Evolutionary conservation across 2,113 vertebrate genomes (phyloP), one percentile per base, ranked within the genome.

Genomic region (Platysternon megacephalum): DNA sequence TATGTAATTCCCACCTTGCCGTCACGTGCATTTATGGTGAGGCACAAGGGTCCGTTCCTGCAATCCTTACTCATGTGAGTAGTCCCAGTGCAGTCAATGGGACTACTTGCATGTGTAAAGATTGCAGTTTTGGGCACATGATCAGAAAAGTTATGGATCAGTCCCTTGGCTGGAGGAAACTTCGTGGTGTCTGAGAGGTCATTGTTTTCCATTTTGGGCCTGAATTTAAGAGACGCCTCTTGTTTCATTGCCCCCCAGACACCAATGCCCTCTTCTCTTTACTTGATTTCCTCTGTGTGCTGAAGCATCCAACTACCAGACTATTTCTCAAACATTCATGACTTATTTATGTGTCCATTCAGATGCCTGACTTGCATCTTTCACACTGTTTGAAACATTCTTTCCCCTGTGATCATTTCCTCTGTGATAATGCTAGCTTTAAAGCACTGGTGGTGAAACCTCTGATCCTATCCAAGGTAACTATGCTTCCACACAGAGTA

Each of bases 401-500:
- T 83, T 87, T 86, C 92, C 92, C 19, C 0, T 39, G 79, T 78
- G 16, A 80, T 87, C 84, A 2, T 94, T 94, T 72, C 39, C 72
- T 61, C 44, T 13, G 21, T 5, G 16, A 48, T 0, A 1, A 53
- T 76, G 17, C 89, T 91, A 95, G 68, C 0, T 8, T 85, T 11
- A 1, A 88, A 84, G 56, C 88, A 89, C 24, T 84, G 83, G 21
- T 95, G 68, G 86, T 95, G 92, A 89, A 95, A 78, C 82, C 93
- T 91, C 95, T 89, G 85, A 93, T 93, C 95, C 94, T 82, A 92
- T 48, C 55, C 89, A 96, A 97, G 95, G 95, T 97, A 98, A 96
- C 95, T 87, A 85, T 96, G 97, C 96, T 97, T 96, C 93, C 91
- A 96, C 97, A 96, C 65, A 95, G 94, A 97, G 95, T 96, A 94